Conservation (phyloP, 2,797 vertebrate genomes). For the Periophthalmus magnuspinnatus region DNA sequence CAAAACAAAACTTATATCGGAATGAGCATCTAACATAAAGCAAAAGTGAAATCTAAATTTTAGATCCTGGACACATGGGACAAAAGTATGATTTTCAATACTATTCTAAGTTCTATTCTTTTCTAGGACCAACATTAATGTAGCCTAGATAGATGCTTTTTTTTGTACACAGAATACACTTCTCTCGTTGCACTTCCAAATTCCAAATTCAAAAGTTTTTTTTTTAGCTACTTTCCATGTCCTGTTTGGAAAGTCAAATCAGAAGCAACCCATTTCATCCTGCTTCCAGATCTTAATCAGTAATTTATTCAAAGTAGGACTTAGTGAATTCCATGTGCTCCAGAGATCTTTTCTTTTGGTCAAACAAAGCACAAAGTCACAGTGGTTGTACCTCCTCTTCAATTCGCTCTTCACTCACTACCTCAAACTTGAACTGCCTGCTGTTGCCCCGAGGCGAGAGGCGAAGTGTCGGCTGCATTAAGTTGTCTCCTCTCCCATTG, state of each 20-base stretch:
- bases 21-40: too few species aligned
- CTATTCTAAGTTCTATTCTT: neutral
- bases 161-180: neutral
- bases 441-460: conserved; percentile 26
- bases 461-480: conserved; percentile 36
- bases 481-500: conserved; percentile 34
- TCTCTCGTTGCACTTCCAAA: neutral
- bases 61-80: too few species aligned
- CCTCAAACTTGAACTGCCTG: conserved; percentile 11
- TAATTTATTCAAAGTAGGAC: conserved; percentile 5
- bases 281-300: conserved; percentile 1
- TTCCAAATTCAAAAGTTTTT: neutral
- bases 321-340: neutral
- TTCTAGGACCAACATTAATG: neutral
- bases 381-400: neutral
- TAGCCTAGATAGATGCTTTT: neutral
- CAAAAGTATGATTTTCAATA: neutral
- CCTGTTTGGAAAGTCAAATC: neutral
- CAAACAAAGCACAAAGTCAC: neutral
- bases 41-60: too few species aligned
- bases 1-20: too few species aligned
- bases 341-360: neutral
- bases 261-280: neutral
- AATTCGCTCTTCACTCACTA: conserved; percentile 7
- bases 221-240: neutral